phyloP scores from a whole-genome alignment of 2,888 invertebrate genomes.

The Petrolisthes cinctipes region DNA sequence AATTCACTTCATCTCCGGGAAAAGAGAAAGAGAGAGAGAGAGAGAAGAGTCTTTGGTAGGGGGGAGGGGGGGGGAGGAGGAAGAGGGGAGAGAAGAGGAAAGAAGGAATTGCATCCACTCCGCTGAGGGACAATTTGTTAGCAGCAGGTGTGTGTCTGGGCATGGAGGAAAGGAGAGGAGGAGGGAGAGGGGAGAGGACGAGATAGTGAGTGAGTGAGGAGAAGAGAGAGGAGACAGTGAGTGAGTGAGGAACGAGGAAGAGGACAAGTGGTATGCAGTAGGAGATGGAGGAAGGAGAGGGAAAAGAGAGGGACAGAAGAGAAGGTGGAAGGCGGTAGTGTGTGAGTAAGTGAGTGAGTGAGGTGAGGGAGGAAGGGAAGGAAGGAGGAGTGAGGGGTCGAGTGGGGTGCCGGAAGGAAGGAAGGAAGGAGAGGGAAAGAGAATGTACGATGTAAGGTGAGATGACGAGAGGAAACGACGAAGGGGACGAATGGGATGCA shows the following conservation, averaged over 20 bases:
- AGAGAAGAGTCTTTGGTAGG: not conserved
- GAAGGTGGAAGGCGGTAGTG: not conserved
- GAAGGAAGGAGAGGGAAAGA: not conserved
- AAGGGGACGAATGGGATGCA: not conserved
- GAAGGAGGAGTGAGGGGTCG: not conserved
- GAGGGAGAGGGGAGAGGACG: not conserved
- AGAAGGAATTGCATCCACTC: not conserved
- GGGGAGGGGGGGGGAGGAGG: not conserved
- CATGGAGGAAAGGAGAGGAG: not conserved
- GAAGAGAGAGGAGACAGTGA: not conserved
- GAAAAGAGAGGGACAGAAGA: not conserved
- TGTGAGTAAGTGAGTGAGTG: not conserved
- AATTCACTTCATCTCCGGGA: constrained; percentile 8
- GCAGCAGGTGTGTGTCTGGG: constrained; percentile 7
- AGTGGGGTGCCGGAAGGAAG: not conserved
- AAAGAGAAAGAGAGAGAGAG: not conserved
- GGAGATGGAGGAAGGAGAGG: no score
- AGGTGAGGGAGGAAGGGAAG: not conserved
- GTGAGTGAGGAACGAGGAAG: not conserved
- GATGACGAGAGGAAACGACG: not conserved
- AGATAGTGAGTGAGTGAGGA: not conserved
- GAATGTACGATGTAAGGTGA: not conserved
- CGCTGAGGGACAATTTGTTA: constrained; percentile 11
- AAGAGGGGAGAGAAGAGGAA: not conserved
- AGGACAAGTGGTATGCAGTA: not conserved